Conservation (phyloP, 2,113 vertebrate species). For the Ptyas mucosa region DNA sequence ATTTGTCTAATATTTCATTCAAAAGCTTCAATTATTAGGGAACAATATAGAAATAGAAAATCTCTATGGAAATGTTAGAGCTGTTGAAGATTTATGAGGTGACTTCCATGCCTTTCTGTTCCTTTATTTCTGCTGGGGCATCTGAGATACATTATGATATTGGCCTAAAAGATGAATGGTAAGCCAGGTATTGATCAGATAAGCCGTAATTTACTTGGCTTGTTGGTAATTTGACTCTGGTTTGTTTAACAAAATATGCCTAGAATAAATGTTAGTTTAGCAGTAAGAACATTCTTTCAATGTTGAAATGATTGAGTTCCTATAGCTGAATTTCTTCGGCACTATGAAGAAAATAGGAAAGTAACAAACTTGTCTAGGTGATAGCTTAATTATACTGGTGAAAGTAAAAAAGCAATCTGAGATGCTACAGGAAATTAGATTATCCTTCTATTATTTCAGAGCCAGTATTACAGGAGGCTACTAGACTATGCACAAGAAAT, state of each 20-base stretch:
- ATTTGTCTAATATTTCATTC: neutral
- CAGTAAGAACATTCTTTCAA: neutral
- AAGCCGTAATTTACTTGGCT: neutral
- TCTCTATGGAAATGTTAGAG: neutral
- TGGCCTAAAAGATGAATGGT: neutral
- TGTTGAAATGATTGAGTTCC: neutral
- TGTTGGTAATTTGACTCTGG: neutral
- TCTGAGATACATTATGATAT: neutral
- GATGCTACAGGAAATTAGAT: neutral
- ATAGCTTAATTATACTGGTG: neutral
- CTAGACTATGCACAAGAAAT: neutral
- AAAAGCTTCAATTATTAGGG: neutral
- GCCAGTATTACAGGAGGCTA: neutral
- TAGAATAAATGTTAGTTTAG: neutral
- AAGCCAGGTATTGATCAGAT: neutral
- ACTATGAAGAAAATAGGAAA: neutral
- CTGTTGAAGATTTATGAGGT: neutral
- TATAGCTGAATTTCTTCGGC: neutral
- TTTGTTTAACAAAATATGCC: neutral
- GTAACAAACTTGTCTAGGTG: neutral
- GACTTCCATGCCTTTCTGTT: neutral
- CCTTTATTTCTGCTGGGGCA: neutral
- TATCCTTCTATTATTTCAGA: neutral
- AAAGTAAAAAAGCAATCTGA: neutral
- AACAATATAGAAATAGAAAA: neutral